Conservation (phyloP, 2,797 vertebrate genomes). For the Myotis myotis region DNA sequence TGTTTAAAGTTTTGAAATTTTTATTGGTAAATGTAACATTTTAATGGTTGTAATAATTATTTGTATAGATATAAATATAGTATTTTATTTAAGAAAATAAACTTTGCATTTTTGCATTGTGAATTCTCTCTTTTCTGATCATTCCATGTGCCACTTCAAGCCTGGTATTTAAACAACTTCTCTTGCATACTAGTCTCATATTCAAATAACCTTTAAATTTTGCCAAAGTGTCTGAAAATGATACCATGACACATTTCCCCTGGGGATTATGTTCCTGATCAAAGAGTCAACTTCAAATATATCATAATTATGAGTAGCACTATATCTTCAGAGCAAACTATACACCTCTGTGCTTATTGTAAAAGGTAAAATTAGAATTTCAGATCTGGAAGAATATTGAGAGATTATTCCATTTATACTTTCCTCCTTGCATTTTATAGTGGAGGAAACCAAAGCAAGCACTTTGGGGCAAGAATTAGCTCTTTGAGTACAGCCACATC, state of each 20-base stretch:
- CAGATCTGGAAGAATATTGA: background rate
- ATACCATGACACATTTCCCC: background rate
- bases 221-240: slow-evolving; percentile 28
- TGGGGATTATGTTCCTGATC: slow-evolving; percentile 17
- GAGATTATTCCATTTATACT: background rate
- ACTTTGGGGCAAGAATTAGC: background rate
- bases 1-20: slow-evolving; percentile 87
- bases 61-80: slow-evolving; percentile 89
- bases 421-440: background rate
- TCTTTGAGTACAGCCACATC: background rate
- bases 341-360: background rate
- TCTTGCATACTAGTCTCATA: background rate
- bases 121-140: slow-evolving; percentile 50
- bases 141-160: background rate
- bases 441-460: background rate
- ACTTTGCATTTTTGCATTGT: slow-evolving; percentile 80
- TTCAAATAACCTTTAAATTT: background rate
- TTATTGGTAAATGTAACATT: slow-evolving; percentile 88
- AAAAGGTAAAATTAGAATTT: slow-evolving; percentile 44
- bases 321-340: background rate
- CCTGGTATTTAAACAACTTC: background rate
- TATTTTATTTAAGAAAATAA: slow-evolving; percentile 90
- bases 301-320: background rate
- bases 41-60: slow-evolving; percentile 90
- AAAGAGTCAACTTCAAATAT: background rate